Percentiles rank a stretch among this genome's conserved stretches.
Evolutionary conservation across 2,797 vertebrate species (phyloP).

Genomic region (Sebastes flavidus): DNA sequence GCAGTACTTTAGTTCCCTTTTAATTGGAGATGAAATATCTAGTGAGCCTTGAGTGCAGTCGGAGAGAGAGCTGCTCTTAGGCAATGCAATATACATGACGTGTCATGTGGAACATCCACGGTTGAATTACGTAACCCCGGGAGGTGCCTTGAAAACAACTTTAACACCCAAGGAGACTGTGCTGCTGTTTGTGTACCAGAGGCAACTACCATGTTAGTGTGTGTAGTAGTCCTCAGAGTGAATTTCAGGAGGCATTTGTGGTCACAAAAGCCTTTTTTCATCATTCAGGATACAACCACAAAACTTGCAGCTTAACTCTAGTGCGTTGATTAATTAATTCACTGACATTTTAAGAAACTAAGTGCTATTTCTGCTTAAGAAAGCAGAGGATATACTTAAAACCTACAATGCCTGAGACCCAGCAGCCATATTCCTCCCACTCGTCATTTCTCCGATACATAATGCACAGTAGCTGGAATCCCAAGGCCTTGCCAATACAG

Average conservation of each 20-base stretch:
- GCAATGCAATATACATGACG: conserved; percentile 79
- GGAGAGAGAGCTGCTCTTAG: conserved; percentile 62
- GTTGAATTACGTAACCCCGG: conserved; percentile 67
- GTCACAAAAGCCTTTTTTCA: background rate
- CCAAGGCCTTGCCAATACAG: conserved; percentile 25
- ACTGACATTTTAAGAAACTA: conserved; percentile 19
- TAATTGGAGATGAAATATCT: conserved; percentile 78
- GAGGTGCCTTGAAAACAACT: conserved; percentile 58
- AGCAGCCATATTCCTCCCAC: conserved; percentile 30
- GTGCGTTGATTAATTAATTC: conserved; percentile 23
- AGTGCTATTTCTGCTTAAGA: conserved; percentile 12
- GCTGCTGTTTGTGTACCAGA: conserved; percentile 22
- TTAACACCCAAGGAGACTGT: conserved; percentile 24
- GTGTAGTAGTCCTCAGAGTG: background rate
- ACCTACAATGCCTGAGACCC: conserved; percentile 16
- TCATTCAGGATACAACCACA: background rate
- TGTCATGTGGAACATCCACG: conserved; percentile 60
- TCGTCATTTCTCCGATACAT: conserved; percentile 20
- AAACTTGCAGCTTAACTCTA: background rate
- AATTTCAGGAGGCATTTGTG: background rate
- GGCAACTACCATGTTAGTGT: background rate
- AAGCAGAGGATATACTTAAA: conserved; percentile 17
- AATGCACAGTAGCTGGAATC: conserved; percentile 38
- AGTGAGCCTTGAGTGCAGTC: conserved; percentile 64
- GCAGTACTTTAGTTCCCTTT: conserved; percentile 68